Percentiles rank a stretch among this genome's conserved stretches.
phyloP scores from a whole-genome alignment of 2,797 vertebrate species.

The Pseudomugil tenellus region DNA sequence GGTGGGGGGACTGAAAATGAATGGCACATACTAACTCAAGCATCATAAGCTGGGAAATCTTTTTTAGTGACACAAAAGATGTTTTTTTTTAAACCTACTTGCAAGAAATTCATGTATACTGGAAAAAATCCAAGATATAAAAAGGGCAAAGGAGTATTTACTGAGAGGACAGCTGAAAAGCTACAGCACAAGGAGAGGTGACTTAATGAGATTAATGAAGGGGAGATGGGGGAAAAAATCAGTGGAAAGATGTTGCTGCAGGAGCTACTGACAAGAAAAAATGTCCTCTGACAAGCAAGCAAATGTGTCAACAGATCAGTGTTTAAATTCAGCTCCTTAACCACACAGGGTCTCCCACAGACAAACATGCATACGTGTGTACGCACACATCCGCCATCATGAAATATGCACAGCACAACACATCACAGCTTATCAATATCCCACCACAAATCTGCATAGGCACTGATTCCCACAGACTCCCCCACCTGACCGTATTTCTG shows the following conservation, averaged over 20 bases:
- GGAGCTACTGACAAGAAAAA: constrained; percentile 39
- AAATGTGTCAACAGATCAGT: constrained; percentile 65
- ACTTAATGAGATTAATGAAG: constrained; percentile 34
- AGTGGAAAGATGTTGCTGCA: constrained; percentile 29
- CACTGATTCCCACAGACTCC: constrained; percentile 43
- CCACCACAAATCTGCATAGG: constrained; percentile 50
- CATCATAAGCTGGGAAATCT: constrained; percentile 67
- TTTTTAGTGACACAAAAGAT: constrained; percentile 57
- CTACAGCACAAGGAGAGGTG: constrained; percentile 16
- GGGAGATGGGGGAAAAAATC: constrained; percentile 24
- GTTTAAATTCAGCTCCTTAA: constrained; percentile 53
- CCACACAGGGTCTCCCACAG: constrained; percentile 45
- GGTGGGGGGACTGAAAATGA: constrained; percentile 46
- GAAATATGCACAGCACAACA: constrained; percentile 47
- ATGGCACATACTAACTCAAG: constrained; percentile 60
- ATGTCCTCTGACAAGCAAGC: constrained; percentile 58
- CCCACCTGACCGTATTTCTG: constrained; percentile 65
- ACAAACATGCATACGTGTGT: constrained; percentile 37
- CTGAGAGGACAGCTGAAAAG: constrained; percentile 9
- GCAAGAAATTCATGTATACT: constrained; percentile 17
- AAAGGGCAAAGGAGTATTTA: constrained; percentile 2
- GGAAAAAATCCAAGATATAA: constrained; percentile 8
- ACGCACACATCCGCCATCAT: constrained; percentile 36
- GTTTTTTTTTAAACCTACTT: constrained; percentile 17
- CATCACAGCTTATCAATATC: constrained; percentile 62